Conservation (phyloP, 1,140 invertebrate genomes). For the Pseudomyrmex sp. region DNA sequence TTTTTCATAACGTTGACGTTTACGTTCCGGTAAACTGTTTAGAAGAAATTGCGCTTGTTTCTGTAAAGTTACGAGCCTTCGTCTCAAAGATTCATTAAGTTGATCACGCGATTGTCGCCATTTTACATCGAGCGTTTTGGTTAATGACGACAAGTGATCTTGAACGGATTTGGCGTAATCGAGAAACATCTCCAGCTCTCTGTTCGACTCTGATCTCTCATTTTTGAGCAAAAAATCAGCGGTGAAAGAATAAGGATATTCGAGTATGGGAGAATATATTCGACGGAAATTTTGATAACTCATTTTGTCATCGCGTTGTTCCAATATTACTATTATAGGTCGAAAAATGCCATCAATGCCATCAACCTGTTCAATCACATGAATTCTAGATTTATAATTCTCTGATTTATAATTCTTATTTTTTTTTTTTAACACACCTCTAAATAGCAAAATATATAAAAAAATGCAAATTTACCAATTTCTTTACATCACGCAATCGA, state of each 20-base stretch:
- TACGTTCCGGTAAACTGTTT: not conserved
- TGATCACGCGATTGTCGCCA: not conserved
- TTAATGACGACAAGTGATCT: not conserved
- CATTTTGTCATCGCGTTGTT: too few relatives aligned
- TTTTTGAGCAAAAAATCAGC: constrained; percentile 4
- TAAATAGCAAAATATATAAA: not conserved
- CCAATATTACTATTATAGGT: too few relatives aligned
- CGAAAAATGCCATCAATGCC: too few relatives aligned
- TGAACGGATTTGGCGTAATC: constrained; percentile 15
- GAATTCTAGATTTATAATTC: too few relatives aligned
- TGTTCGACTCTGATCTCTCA: not conserved
- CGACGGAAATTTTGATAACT: too few relatives aligned
- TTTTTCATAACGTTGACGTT: not conserved
- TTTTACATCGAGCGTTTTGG: not conserved
- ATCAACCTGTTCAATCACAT: too few relatives aligned
- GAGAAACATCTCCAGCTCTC: not conserved
- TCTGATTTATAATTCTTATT: too few relatives aligned
- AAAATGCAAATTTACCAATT: not conserved
- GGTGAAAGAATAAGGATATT: not conserved
- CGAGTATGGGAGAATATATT: too few relatives aligned
- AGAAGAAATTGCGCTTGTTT: constrained; percentile 23
- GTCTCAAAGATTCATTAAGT: not conserved
- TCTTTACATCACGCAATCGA: not conserved
- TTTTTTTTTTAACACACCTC: too few relatives aligned
- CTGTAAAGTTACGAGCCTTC: not conserved